phyloP scores from a whole-genome alignment of 37 sponge, comb jelly and placozoan genomes.

The Oscarella lobularis region DNA sequence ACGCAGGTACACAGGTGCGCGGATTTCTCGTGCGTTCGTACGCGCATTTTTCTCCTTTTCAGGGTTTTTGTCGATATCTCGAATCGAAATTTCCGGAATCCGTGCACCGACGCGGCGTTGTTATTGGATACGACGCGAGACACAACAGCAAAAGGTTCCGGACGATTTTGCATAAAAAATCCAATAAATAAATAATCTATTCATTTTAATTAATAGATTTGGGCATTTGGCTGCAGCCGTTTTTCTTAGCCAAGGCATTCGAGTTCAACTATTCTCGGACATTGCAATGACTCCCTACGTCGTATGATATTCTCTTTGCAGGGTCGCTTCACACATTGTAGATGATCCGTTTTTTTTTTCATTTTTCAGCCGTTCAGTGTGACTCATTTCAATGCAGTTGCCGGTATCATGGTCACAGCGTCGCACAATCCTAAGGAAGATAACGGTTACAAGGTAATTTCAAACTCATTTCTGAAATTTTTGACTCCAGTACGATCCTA shows the following conservation, averaged over 20 bases:
- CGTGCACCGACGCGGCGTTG: slow-evolving; percentile 60
- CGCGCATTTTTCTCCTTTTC: not conserved
- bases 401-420: slow-evolving; percentile 94
- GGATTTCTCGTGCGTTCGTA: not conserved
- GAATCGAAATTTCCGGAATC: not conserved
- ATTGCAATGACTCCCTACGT: slow-evolving; percentile 84
- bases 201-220: slow-evolving; percentile 44
- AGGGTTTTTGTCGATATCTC: slow-evolving; percentile 27
- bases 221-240: slow-evolving; percentile 62
- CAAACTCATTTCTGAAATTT: no score
- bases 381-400: slow-evolving; percentile 38
- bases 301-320: slow-evolving; percentile 24
- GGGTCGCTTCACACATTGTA: not conserved
- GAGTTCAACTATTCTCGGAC: slow-evolving; percentile 75
- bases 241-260: slow-evolving; percentile 65
- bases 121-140: slow-evolving; percentile 89
- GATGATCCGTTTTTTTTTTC: not conserved
- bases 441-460: slow-evolving; percentile 97
- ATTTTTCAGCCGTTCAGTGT: slow-evolving; percentile 73
- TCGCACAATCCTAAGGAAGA: slow-evolving; percentile 99
- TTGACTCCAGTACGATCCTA: not conserved
- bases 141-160: slow-evolving; percentile 87
- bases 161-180: no score
- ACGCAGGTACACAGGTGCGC: slow-evolving; percentile 51
- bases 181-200: no score